Evolutionary conservation across 1,140 invertebrate species (phyloP), one percentile per base, ranked within the genome.

Genomic region (Conopomorpha cramerella): DNA sequence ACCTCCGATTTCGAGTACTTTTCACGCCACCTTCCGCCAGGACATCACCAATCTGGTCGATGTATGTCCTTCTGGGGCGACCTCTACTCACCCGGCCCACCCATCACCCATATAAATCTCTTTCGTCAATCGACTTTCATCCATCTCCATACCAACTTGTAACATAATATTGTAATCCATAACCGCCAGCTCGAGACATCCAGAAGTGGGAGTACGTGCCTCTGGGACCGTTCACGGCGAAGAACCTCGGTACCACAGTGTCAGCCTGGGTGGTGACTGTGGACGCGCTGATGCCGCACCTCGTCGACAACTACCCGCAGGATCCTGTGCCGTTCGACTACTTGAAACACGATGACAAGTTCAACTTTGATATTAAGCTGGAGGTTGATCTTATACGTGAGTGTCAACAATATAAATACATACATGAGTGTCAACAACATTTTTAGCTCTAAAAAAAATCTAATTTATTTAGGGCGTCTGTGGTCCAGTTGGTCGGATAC

Each of bases 191-290:
- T 7, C 82, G 96, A 34, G 97, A 99, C 65, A 95, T 99, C 43
- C 97, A 99, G 70, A 97, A 97, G 58, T 99, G 96, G 96, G 97
- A 99, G 68, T 99, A 99, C 60, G 84, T 98, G 1, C 97, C 97
- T 0, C 78, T 99, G n/a, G 98, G 96, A 1, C 98, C 98, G 8
- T 99, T 99, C 63, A 88, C 95, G 0, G 86, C 91, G 0, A 99
- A 99, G 77, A 99, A 94, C 80, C 79, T 99, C 34, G 95, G 92
- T 1, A 99, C 96, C 0, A 88, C 87, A 2, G 97, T 99, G 36
- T 98, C 96, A 1, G 96, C 97, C 0, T 99, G 98, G 98, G 79
- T 99, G 8, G 95, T 99, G 0, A 92, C 95, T 0, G 90, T 98
- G 70, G 93, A 97, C 38, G 96, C 98, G 4, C 71, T 99, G 10